These are phyloP conservation scores for Alosa alosa DNA, from an alignment of 2,113 vertebrate species.

Conservation along the genomic window DNA sequence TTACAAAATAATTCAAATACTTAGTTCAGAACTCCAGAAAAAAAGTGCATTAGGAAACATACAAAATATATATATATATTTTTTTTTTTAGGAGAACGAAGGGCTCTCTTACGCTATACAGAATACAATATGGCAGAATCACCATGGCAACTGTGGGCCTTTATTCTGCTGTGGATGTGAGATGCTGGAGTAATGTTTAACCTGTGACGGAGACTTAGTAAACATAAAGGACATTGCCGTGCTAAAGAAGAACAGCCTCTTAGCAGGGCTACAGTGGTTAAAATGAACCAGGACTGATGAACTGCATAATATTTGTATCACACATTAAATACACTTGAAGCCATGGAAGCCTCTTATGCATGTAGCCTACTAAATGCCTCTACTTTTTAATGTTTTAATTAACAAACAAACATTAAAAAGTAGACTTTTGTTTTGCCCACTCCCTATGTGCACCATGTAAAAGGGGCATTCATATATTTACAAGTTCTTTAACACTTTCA, in stretches of 20 bases:
- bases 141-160: conserved; percentile 46
- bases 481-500: neutral
- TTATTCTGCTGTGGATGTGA: conserved; percentile 16
- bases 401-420: neutral
- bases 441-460: neutral
- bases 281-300: neutral
- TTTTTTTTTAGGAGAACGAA: neutral
- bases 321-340: neutral
- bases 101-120: neutral
- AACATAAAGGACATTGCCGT: neutral
- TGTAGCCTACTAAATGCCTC: neutral
- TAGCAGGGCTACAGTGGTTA: neutral
- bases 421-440: neutral
- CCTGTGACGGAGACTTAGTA: neutral
- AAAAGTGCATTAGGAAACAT: conserved; percentile 6
- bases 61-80: neutral
- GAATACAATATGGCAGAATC: conserved; percentile 11
- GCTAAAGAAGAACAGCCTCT: neutral
- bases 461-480: neutral
- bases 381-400: neutral
- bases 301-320: neutral
- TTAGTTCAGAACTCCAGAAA: neutral
- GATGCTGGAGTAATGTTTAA: conserved; percentile 16
- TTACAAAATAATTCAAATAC: neutral
- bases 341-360: neutral